Percentiles rank a stretch among this genome's conserved stretches.
Evolutionary conservation across 1,140 invertebrate species (phyloP).

Genomic region (Hyposmocoma kahamanoa): DNA sequence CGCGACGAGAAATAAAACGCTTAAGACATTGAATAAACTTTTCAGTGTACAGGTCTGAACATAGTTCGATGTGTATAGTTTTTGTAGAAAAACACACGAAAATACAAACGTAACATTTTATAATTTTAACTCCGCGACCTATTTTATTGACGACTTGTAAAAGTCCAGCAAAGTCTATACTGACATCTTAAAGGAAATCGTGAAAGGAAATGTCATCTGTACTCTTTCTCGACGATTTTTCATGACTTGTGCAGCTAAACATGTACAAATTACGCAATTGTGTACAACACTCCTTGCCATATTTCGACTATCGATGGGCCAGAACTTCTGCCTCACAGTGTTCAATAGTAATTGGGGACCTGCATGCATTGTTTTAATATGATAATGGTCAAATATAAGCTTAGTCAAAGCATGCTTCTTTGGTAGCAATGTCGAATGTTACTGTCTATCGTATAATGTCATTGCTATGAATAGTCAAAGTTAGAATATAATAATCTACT

Average conservation of each 20-base stretch:
- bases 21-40: neutral
- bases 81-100: conserved; percentile 5
- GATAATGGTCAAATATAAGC: conserved; percentile 25
- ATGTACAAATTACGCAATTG: conserved; percentile 5
- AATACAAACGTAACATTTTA: conserved; percentile 8
- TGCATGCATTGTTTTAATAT: conserved; percentile 24
- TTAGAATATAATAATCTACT: no score
- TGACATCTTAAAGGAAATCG: conserved; percentile 5
- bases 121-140: neutral
- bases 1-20: neutral
- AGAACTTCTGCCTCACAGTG: conserved; percentile 21
- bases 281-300: conserved; percentile 1
- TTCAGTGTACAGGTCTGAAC: conserved; percentile 1
- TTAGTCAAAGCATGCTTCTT: no score
- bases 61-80: conserved; percentile 3
- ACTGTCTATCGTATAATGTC: no score
- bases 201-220: neutral
- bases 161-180: conserved; percentile 5
- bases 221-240: conserved; percentile 6
- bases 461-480: no score
- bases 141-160: neutral
- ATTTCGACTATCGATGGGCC: conserved; percentile 19
- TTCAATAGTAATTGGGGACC: conserved; percentile 23
- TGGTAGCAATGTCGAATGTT: no score
- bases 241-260: neutral